These are phyloP conservation scores for Salticus scenicus DNA, from an alignment of 2,888 invertebrate genomes.

Conservation along the genomic window DNA sequence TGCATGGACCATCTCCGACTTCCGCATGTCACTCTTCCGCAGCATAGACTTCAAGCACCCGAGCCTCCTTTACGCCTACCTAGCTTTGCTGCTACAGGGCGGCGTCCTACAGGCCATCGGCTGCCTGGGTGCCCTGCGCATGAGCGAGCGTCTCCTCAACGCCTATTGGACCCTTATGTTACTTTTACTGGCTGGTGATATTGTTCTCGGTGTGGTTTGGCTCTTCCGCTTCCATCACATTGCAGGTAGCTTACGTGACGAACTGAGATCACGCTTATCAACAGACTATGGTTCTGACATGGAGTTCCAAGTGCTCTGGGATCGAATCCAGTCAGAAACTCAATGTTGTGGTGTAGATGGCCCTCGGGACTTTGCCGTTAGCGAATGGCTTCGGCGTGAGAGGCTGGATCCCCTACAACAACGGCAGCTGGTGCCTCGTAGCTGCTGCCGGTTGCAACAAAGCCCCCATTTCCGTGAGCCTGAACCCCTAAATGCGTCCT, in stretches of 20 bases:
- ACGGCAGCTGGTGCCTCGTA: slow-evolving; percentile 67
- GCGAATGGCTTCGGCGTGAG: slow-evolving; percentile 56
- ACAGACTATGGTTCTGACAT: slow-evolving; percentile 85
- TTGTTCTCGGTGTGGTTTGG: slow-evolving; percentile 89
- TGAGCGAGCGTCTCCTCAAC: slow-evolving; percentile 87
- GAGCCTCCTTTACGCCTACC: slow-evolving; percentile 88
- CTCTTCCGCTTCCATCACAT: slow-evolving; percentile 86
- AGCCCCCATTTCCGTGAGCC: slow-evolving; percentile 75
- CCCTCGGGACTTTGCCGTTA: slow-evolving; percentile 76
- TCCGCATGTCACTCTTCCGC: slow-evolving; percentile 74
- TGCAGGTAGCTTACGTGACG: slow-evolving; percentile 84
- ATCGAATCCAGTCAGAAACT: slow-evolving; percentile 80
- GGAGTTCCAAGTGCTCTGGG: slow-evolving; percentile 78
- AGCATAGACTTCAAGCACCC: slow-evolving; percentile 81
- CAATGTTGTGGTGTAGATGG: slow-evolving; percentile 86
- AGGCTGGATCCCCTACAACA: slow-evolving; percentile 45
- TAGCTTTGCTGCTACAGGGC: slow-evolving; percentile 84
- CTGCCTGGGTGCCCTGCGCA: slow-evolving; percentile 86
- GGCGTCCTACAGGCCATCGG: slow-evolving; percentile 79
- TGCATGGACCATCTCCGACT: slow-evolving; percentile 77
- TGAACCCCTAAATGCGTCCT: slow-evolving; percentile 49
- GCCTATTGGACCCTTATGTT: slow-evolving; percentile 88
- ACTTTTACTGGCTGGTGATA: slow-evolving; percentile 87
- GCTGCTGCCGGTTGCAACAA: slow-evolving; percentile 77
- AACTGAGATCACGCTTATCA: slow-evolving; percentile 80